Conservation (phyloP, 1,140 invertebrate genomes). For the Hyphantria cunea region DNA sequence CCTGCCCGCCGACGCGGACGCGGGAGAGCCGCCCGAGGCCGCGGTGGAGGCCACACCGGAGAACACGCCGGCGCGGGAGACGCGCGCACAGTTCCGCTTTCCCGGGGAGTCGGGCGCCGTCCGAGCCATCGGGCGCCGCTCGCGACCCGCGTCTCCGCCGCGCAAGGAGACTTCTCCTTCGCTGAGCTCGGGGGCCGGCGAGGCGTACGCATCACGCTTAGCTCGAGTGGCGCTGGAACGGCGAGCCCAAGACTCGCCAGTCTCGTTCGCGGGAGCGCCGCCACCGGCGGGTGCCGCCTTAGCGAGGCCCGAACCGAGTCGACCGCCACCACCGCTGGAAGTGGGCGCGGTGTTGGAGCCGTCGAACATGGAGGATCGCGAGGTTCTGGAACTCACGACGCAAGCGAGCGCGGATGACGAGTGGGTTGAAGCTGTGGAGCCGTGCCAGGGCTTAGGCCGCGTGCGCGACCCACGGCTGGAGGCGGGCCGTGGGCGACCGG, state of each 20-base stretch:
- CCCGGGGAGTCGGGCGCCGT: slow-evolving; percentile 84
- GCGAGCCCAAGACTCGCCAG: slow-evolving; percentile 52
- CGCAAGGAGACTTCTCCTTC: slow-evolving; percentile 84
- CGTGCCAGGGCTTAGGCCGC: slow-evolving; percentile 25
- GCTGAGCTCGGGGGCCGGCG: slow-evolving; percentile 57
- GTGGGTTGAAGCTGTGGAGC: slow-evolving; percentile 26
- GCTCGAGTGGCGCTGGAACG: slow-evolving; percentile 66
- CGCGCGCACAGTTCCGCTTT: slow-evolving; percentile 63
- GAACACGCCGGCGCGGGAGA: slow-evolving; percentile 91
- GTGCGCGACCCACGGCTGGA: slow-evolving; percentile 37
- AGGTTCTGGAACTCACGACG: slow-evolving; percentile 66
- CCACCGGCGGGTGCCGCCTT: slow-evolving; percentile 50
- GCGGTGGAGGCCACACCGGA: slow-evolving; percentile 92
- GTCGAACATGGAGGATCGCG: slow-evolving; percentile 60
- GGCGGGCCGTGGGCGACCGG: slow-evolving; percentile 23
- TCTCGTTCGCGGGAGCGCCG: slow-evolving; percentile 50
- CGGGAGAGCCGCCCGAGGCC: slow-evolving; percentile 87
- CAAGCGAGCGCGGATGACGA: slow-evolving; percentile 42
- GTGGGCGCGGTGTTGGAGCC: slow-evolving; percentile 32
- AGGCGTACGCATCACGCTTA: slow-evolving; percentile 42
- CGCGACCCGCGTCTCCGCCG: slow-evolving; percentile 86
- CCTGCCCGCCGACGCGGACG: slow-evolving; percentile 63
- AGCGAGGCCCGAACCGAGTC: slow-evolving; percentile 55
- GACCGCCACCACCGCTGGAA: slow-evolving; percentile 38
- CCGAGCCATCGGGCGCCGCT: slow-evolving; percentile 82